Evolutionary conservation across 2,888 invertebrate species (phyloP).

Genomic region (Tiliacea aurago): DNA sequence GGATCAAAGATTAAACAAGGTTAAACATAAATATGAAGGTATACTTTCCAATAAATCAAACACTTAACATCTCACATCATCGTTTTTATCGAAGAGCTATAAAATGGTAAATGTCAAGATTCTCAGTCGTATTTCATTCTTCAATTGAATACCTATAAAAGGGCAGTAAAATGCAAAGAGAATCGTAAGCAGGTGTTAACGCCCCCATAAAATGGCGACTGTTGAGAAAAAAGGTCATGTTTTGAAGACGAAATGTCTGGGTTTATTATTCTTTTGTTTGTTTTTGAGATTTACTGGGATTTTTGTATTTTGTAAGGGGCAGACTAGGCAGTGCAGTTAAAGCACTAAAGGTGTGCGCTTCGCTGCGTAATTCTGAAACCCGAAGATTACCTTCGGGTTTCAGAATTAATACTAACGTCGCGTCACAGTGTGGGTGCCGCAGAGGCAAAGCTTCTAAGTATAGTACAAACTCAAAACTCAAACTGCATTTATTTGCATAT

Average conservation of each 20-base stretch:
- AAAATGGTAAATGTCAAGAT: conserved; percentile 45
- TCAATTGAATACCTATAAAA: conserved; percentile 60
- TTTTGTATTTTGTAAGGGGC: not conserved
- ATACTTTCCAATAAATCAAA: conserved; percentile 21
- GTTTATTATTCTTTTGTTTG: conserved; percentile 26
- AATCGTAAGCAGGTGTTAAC: conserved; percentile 52
- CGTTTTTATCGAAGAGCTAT: conserved; percentile 16
- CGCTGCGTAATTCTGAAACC: no score
- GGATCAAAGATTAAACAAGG: not conserved
- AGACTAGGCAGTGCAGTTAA: not conserved
- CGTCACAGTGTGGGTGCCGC: no score
- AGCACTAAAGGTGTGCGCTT: not conserved
- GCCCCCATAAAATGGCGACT: conserved; percentile 41
- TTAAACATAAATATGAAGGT: not conserved
- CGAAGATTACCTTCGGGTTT: not conserved
- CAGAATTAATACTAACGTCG: not conserved
- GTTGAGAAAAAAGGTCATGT: conserved; percentile 35
- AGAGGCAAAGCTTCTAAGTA: not conserved
- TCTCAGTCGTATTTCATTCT: conserved; percentile 42
- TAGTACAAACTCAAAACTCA: no score
- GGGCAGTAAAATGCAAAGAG: conserved; percentile 55
- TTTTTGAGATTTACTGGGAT: conserved; percentile 8
- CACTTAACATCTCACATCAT: conserved; percentile 15
- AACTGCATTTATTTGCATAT: no score
- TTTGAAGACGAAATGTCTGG: conserved; percentile 2